A percentile compares a stretch with the other conserved stretches of the same genome.
phyloP scores from a whole-genome alignment of 2,888 invertebrate species.

The Papilio elwesi region DNA sequence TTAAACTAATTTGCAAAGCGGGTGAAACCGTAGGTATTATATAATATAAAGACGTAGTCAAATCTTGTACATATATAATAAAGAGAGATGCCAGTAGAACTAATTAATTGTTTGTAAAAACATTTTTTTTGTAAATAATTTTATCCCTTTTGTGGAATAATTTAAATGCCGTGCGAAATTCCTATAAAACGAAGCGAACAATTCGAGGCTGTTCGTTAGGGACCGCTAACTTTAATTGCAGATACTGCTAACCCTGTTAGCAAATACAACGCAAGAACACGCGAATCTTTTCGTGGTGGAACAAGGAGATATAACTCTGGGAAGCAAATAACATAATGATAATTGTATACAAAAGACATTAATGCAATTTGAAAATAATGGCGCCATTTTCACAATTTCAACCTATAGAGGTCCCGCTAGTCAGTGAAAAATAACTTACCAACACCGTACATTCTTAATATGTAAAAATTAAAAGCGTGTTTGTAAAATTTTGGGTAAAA shows the following conservation, averaged over 20 bases:
- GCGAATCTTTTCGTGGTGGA: slow-evolving; percentile 1
- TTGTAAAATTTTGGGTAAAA: no score
- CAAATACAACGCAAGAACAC: background rate
- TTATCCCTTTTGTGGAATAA: slow-evolving; percentile 9
- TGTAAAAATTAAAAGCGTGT: no score
- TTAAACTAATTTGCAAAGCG: no score
- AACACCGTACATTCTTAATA: no score
- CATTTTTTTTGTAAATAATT: background rate
- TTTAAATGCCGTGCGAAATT: slow-evolving; percentile 3
- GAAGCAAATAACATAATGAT: background rate
- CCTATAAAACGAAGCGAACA: slow-evolving; percentile 12
- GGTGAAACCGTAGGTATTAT: no score
- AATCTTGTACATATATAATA: no score
- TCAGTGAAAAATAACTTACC: no score
- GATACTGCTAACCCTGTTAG: slow-evolving; percentile 25
- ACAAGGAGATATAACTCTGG: background rate
- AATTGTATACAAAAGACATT: background rate
- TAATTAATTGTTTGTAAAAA: slow-evolving; percentile 1
- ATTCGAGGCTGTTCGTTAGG: background rate
- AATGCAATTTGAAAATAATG: no score
- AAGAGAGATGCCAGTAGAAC: no score
- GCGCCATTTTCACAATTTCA: no score
- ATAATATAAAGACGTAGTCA: no score
- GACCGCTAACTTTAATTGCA: slow-evolving; percentile 26
- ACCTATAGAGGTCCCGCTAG: no score